phyloP scores from a whole-genome alignment of 2,113 vertebrate genomes.

The Cynocephalus volans region DNA sequence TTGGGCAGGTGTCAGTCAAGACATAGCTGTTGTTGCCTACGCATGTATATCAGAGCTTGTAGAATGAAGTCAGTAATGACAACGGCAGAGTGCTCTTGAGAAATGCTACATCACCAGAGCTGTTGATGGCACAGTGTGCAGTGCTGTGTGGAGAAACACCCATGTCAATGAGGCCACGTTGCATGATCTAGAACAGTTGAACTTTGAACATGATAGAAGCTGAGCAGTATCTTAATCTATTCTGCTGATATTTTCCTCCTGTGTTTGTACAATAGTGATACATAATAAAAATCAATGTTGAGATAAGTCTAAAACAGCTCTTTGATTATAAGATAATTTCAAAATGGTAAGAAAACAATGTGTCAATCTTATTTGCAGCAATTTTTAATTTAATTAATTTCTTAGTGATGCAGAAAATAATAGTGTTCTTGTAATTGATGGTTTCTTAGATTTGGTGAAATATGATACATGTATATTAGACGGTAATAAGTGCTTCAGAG shows the following conservation, averaged over 20 bases:
- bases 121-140: not conserved
- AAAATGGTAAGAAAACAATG: not conserved
- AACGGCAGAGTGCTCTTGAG: no score
- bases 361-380: not conserved
- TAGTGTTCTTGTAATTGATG: not conserved
- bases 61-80: not conserved
- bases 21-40: no score
- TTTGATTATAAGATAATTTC: conserved; percentile 11
- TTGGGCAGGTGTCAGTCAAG: not conserved
- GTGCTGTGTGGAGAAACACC: not conserved
- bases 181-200: not conserved
- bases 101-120: not conserved
- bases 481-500: not conserved
- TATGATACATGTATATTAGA: not conserved
- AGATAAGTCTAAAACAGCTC: not conserved
- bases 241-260: not conserved
- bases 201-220: not conserved
- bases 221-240: not conserved
- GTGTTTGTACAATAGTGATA: not conserved
- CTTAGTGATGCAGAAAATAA: not conserved
- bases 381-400: conserved; percentile 11
- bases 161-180: not conserved
- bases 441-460: not conserved
- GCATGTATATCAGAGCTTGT: not conserved
- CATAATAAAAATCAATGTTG: not conserved